A percentile compares a stretch with the other conserved stretches of the same genome.
Conservation (phyloP, 2,113 vertebrate genomes). For the Trogon melanurus region DNA sequence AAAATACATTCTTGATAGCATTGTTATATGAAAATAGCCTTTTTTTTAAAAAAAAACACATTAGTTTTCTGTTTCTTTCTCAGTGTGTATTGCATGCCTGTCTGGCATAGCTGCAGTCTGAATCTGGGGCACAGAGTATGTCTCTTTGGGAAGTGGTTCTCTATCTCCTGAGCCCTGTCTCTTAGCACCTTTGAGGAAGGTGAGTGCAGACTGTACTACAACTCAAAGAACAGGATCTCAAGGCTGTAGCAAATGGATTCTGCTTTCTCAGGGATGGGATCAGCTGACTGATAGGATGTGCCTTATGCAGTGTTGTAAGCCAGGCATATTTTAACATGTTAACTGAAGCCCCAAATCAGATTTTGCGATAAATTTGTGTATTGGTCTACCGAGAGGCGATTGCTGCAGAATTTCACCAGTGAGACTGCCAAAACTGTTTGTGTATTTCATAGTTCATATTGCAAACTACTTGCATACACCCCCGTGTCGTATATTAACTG, state of each 20-base stretch:
- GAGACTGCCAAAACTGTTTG: neutral
- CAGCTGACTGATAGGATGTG: neutral
- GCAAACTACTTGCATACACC: neutral
- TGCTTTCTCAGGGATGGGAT: neutral
- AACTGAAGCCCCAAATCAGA: neutral
- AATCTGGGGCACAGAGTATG: neutral
- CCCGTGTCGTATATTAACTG: neutral
- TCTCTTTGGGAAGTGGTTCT: neutral
- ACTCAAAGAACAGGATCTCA: neutral
- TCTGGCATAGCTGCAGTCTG: neutral
- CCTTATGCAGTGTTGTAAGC: neutral
- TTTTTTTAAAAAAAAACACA: too few relatives aligned
- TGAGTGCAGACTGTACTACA: neutral
- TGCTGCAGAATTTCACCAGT: neutral
- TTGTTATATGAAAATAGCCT: neutral
- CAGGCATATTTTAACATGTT: neutral
- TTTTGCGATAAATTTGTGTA: neutral
- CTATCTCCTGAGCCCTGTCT: neutral
- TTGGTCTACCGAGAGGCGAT: slow-evolving; percentile 4
- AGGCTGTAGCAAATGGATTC: neutral
- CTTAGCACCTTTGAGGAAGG: neutral
- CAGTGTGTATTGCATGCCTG: accelerated
- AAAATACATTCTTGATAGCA: neutral
- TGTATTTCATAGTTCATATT: neutral
- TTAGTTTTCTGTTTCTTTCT: neutral